These are phyloP conservation scores for Apantesis nais DNA, from an alignment of 2,888 invertebrate genomes.

Conservation along the genomic window DNA sequence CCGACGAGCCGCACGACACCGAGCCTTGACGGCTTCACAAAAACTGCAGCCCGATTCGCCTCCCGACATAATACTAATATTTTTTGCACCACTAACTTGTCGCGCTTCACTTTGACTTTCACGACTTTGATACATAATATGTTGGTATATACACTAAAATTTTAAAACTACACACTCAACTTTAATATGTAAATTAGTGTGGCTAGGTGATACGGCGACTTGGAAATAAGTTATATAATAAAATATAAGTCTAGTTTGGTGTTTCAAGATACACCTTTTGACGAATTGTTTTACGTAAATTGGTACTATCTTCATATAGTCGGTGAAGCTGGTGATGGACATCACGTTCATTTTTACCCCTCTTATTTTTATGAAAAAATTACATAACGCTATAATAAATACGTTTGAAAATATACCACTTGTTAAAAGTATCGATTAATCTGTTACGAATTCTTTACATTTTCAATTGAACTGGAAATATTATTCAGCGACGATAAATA, in stretches of 20 bases:
- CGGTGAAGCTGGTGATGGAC: background rate
- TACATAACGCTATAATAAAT: constrained; percentile 33
- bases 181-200: background rate
- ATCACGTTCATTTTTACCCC: constrained; percentile 21
- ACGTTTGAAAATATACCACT: constrained; percentile 45
- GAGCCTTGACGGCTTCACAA: constrained; percentile 78
- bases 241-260: background rate
- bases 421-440: constrained; percentile 63
- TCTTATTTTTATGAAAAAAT: constrained; percentile 44
- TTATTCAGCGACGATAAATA: constrained; percentile 73
- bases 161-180: constrained; percentile 2
- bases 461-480: constrained; percentile 73
- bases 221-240: background rate
- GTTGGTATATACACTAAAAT: constrained; percentile 27
- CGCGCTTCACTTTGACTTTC: constrained; percentile 75
- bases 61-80: constrained; percentile 69
- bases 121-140: constrained; percentile 60
- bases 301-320: background rate
- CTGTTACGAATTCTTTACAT: constrained; percentile 63
- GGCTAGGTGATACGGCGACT: no score
- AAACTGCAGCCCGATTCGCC: constrained; percentile 77
- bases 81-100: constrained; percentile 75
- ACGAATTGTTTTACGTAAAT: background rate
- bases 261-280: background rate
- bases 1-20: constrained; percentile 75